A percentile compares a stretch with the other conserved stretches of the same genome.
Evolutionary conservation across 2,797 vertebrate species (phyloP).

Genomic region (Mustela erminea): DNA sequence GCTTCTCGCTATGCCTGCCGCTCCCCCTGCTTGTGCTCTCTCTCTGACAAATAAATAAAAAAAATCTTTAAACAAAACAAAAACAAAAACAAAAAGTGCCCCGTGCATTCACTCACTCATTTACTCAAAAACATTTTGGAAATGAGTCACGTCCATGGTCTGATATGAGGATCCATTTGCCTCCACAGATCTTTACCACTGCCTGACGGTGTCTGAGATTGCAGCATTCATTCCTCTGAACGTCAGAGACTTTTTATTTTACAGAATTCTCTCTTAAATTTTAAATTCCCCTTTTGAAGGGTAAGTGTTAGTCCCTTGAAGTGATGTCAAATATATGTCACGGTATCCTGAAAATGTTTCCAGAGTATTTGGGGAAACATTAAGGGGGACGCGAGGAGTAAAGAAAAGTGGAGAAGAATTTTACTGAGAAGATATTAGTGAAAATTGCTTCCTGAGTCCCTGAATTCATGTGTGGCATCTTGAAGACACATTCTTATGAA

Average conservation of each 20-base stretch:
- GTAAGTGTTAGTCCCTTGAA: neutral
- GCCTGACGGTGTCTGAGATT: neutral
- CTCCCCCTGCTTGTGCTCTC: too few species aligned
- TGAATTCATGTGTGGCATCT: neutral
- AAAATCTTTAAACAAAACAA: too few species aligned
- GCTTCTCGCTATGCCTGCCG: too few species aligned
- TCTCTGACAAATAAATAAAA: too few species aligned
- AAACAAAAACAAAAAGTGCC: neutral
- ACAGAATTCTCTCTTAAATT: constrained; percentile 1
- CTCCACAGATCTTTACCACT: neutral
- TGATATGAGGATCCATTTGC: neutral
- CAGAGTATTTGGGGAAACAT: neutral
- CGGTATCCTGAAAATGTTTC: neutral
- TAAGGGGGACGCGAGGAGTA: neutral
- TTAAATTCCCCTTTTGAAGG: neutral
- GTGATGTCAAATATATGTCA: neutral
- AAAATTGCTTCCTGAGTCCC: neutral
- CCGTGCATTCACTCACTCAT: neutral
- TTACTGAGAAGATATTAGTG: neutral
- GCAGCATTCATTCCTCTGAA: neutral
- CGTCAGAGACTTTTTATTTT: neutral
- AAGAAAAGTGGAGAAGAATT: neutral
- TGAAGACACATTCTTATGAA: neutral
- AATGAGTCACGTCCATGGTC: neutral
- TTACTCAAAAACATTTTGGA: neutral